phyloP scores from a whole-genome alignment of 2,797 vertebrate genomes.

The Enteromius thamalakanensis region DNA sequence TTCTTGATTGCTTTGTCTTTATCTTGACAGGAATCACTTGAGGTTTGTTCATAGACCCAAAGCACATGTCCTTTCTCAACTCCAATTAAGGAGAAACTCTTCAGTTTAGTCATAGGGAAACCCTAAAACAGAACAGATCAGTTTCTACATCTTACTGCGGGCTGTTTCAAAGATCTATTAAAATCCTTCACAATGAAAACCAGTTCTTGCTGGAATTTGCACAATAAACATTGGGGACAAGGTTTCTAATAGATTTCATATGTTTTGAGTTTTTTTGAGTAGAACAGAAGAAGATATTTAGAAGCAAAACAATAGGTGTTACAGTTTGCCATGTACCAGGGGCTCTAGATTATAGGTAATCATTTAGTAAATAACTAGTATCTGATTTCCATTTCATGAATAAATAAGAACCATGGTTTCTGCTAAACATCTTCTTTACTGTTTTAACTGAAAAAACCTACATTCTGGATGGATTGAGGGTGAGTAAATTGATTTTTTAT shows the following conservation, averaged over 20 bases:
- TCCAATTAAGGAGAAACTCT: constrained; percentile 81
- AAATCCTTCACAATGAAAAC: not conserved
- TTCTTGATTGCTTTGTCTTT: constrained; percentile 63
- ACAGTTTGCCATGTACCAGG: not conserved
- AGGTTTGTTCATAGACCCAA: constrained; percentile 78
- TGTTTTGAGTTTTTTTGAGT: not conserved
- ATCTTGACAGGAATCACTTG: constrained; percentile 71
- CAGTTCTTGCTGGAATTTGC: not conserved
- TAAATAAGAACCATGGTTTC: not conserved
- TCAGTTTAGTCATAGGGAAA: constrained; percentile 84
- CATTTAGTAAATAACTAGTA: not conserved
- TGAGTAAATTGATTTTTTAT: not conserved
- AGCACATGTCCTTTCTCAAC: constrained; percentile 76
- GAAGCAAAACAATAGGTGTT: not conserved
- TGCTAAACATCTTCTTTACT: not conserved
- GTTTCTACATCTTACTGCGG: not conserved
- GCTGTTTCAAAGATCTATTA: not conserved
- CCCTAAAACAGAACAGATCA: constrained; percentile 58
- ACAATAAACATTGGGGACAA: not conserved
- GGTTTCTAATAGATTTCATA: not conserved
- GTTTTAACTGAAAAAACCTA: not conserved
- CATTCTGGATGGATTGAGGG: not conserved
- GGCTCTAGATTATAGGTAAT: not conserved
- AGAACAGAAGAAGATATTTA: not conserved
- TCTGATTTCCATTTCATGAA: not conserved